Conservation (phyloP, 2,113 vertebrate genomes). For the Eonycteris spelaea region DNA sequence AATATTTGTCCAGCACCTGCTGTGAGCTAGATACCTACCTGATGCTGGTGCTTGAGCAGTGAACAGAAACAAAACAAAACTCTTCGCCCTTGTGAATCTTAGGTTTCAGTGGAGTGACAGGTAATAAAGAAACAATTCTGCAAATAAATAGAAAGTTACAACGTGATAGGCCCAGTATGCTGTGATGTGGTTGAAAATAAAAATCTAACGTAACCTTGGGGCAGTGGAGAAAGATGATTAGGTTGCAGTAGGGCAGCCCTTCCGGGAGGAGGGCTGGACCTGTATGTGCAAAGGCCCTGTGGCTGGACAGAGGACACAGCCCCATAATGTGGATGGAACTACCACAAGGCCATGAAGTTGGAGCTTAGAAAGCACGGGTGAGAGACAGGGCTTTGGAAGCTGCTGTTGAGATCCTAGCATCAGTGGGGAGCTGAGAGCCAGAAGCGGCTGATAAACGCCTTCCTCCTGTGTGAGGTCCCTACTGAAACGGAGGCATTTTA, state of each 20-base stretch:
- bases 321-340: not conserved
- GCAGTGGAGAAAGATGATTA: not conserved
- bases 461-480: not conserved
- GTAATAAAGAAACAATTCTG: not conserved
- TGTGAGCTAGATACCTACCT: not conserved
- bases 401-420: rapidly evolving
- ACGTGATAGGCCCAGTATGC: not conserved
- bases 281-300: not conserved
- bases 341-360: not conserved
- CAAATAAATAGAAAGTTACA: not conserved
- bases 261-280: not conserved
- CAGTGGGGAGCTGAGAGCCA: not conserved
- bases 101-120: not conserved
- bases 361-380: not conserved
- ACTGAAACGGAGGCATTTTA: not conserved
- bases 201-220: not conserved
- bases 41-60: not conserved
- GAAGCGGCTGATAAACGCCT: not conserved
- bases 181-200: not conserved
- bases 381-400: not conserved
- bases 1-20: not conserved
- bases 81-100: not conserved
- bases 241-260: not conserved
- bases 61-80: not conserved
- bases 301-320: not conserved